phyloP scores from a whole-genome alignment of 2,888 invertebrate genomes.

The Caenorhabditis panamensis region DNA sequence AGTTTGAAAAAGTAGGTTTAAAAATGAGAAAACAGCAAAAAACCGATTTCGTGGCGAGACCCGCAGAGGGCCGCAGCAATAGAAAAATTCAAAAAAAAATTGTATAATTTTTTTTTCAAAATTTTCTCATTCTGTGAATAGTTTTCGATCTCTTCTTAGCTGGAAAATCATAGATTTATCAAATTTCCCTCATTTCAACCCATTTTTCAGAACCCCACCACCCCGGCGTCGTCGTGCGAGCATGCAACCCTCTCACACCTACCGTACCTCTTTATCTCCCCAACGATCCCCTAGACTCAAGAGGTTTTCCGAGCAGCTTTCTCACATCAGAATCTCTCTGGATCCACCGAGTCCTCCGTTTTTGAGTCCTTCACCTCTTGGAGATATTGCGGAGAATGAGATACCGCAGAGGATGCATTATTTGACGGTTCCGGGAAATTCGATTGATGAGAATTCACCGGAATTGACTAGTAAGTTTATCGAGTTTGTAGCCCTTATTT shows the following conservation, averaged over 20 bases:
- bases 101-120: too few species aligned
- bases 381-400: conserved; percentile 43
- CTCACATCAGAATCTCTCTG: conserved; percentile 75
- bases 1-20: too few species aligned
- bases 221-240: conserved; percentile 32
- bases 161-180: neutral
- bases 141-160: neutral
- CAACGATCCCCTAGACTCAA: conserved; percentile 71
- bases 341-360: conserved; percentile 77
- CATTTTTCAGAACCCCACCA: neutral
- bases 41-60: too few species aligned
- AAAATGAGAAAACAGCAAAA: neutral
- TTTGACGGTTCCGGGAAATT: conserved; percentile 48
- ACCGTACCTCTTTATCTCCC: conserved; percentile 51
- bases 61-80: too few species aligned
- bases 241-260: conserved; percentile 48
- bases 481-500: too few species aligned
- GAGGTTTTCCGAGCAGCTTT: conserved; percentile 74
- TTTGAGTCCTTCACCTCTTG: conserved; percentile 58
- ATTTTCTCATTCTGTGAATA: too few species aligned
- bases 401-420: conserved; percentile 60
- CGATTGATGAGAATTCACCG: conserved; percentile 30
- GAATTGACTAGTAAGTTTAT: conserved; percentile 4
- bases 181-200: neutral
- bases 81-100: too few species aligned